These are phyloP conservation scores for Burhinus bistriatus DNA, from an alignment of 2,113 vertebrate species.

Conservation along the genomic window DNA sequence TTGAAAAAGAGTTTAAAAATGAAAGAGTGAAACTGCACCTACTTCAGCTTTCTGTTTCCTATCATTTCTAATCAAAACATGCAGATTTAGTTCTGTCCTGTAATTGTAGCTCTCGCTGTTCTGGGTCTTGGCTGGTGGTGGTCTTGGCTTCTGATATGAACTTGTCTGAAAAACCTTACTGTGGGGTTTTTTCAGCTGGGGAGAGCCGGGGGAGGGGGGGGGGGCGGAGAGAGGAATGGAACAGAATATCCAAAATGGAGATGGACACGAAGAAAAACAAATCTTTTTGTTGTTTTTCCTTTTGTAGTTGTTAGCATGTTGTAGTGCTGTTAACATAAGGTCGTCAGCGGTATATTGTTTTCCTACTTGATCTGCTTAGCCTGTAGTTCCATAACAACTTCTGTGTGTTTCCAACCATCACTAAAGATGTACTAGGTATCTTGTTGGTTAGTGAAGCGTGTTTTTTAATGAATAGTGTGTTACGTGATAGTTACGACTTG, in stretches of 20 bases:
- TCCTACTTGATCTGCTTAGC: background rate
- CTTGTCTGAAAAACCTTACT: no score
- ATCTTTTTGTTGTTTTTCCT: background rate
- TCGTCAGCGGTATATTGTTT: background rate
- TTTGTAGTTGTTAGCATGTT: background rate
- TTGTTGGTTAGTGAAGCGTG: accelerated
- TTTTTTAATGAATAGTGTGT: background rate
- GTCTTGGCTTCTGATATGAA: no score
- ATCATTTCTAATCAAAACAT: accelerated
- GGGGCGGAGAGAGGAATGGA: background rate
- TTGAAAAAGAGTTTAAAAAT: background rate
- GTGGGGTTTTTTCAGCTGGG: background rate
- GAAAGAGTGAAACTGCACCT: background rate
- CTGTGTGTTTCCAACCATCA: accelerated
- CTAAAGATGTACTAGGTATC: background rate
- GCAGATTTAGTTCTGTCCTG: background rate
- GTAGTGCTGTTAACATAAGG: background rate
- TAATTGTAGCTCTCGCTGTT: background rate
- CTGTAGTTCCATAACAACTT: background rate
- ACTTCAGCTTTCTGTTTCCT: background rate
- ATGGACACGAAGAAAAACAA: background rate
- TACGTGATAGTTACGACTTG: accelerated
- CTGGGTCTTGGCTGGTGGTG: background rate
- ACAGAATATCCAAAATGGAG: background rate
- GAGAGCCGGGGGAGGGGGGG: no score